Evolutionary conservation across 1,140 invertebrate genomes (phyloP), one percentile per base, ranked within the genome.

Genomic region (Uloborus diversus): DNA sequence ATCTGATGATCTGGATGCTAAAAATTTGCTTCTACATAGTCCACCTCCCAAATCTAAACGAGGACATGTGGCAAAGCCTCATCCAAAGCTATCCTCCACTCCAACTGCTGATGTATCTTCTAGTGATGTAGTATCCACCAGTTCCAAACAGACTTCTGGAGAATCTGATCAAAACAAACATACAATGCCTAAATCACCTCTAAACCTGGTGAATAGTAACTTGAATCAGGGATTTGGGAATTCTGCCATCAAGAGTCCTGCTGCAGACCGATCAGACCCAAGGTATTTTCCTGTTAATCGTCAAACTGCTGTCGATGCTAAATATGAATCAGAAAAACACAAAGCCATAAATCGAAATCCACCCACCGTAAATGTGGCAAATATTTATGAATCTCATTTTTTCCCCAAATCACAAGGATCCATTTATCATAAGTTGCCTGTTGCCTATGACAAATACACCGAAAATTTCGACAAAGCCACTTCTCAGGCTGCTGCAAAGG

Each of bases 21-120:
- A 71, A 71, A 81, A 81, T 61, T 61, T 81, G 20, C 70, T 81
- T 23, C 59, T 81, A 11, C 79, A 81, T 42, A 81, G 79, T 51
- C 79, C 79, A 57, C 61, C 79, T 75, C 79, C 79, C 5, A 81
- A 81, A 37, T 81, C 79, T 4, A 81, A 81, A 49, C 56, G 79
- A 11, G 51, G 78, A 47, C 78, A 70, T 64, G 27, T 42, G 4
- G 33, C 68, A 0, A 70, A 80, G 56, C 49, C 56, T 23, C 59
- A 28, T 49, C 23, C 76, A 17, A 68, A 59, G 7, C 17, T 53
- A 68, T 69, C 76, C 5, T 59, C 76, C 25, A 23, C 61, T 3
- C 20, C 59, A 11, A 23, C 59, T 7, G 3, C 49, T 20, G 7
- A 37, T 27, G n/a, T 11, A 30, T 14, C 42, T 49, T 13, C 27